These are phyloP conservation scores for Falcaria lacertinaria DNA, from an alignment of 2,888 invertebrate genomes.

Conservation along the genomic window DNA sequence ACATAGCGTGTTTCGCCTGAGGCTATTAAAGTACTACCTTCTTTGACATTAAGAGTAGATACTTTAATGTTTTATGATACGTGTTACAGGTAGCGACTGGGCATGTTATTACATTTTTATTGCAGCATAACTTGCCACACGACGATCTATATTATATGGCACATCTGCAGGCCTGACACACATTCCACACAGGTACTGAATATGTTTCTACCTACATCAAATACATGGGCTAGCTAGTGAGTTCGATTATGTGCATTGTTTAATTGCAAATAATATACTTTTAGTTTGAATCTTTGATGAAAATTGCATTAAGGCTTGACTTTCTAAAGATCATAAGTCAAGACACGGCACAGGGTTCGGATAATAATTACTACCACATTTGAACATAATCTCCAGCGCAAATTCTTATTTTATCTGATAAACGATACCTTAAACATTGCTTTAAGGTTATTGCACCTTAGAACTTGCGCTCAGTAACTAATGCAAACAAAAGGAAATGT, in stretches of 20 bases:
- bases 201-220: not conserved
- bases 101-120: not conserved
- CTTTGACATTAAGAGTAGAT: not conserved
- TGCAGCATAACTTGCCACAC: not conserved
- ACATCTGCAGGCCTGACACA: not conserved
- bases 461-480: too few species aligned
- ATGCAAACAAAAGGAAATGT: too few species aligned
- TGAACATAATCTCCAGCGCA: not conserved
- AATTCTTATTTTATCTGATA: not conserved
- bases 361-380: not conserved
- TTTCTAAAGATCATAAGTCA: too few species aligned
- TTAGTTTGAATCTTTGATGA: too few species aligned
- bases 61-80: not conserved
- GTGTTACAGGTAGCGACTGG: not conserved
- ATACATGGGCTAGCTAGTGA: not conserved
- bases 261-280: too few species aligned
- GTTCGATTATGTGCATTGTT: too few species aligned
- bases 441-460: not conserved
- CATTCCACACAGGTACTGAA: not conserved
- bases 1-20: conserved; percentile 1
- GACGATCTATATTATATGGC: not conserved
- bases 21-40: not conserved
- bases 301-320: too few species aligned
- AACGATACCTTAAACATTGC: not conserved
- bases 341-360: not conserved